Evolutionary conservation across 1,140 invertebrate species (phyloP), one percentile per base, ranked within the genome.

Genomic region (Theocolax elegans): DNA sequence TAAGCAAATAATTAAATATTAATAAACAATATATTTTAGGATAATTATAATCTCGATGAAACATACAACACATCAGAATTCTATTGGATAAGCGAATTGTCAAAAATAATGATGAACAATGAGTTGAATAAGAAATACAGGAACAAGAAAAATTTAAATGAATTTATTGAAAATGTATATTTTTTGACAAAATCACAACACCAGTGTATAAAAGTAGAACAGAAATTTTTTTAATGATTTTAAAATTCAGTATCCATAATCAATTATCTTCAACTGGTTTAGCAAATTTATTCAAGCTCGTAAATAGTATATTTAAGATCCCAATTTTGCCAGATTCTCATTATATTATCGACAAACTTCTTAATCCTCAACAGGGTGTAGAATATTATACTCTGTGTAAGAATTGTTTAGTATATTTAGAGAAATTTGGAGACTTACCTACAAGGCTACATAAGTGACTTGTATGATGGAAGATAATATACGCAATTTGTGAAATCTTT

Each of bases 331-430:
- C 51, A 44, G 53, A 35, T n/a, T 42, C 38, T 6, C 40, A 35
- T 12, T 56, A 67, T 19, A 13, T 56, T 21, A 67, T 58, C 23
- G 53, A 67, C 58, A 67, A 67, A 67, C 40, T 67, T 10, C 58
- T 67, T 13, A 42, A 58, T 58, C 35, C 65, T 12, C 44, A 67
- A 67, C 21, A 44, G 25, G 13, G 17, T 13, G 42, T 46, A 38
- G 15, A 54, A 58, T 53, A 40, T 23, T 40, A 67, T 44, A 53
- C 35, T 1, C 31, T 53, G n/a, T 56, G 65, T 58, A 25, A 6
- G 13, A 56, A 53, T 13, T 67, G 65, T 56, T 25, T 17, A 25
- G n/a, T n/a, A 17, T 53, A 56, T 19, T 35, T 67, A 27, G 42
- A 13, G 31, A 35, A 35, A 35, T 4, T 6, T 6, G 10, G 31